Evolutionary conservation across 2,113 vertebrate genomes (phyloP), one percentile per base, ranked within the genome.

Genomic region (Phyllostomus discolor): DNA sequence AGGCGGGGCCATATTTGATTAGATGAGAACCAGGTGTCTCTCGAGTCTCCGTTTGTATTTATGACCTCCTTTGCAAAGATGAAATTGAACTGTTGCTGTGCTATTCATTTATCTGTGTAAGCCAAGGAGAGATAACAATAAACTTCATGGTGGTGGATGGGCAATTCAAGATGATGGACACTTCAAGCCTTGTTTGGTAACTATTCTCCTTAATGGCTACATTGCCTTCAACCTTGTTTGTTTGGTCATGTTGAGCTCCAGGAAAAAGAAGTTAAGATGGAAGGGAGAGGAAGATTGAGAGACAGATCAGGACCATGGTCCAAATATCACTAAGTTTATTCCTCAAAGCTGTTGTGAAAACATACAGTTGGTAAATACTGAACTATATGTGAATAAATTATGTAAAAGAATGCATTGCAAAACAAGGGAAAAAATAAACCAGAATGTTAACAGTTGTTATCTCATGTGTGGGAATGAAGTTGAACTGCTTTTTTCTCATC

Each of bases 61-160:
- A 94, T 88, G 52, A 85, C 66, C 66, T 96, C 80, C 62, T 96
- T 97, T 88, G 66, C 11, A 88, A 97, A 94, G 83, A 78, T 88
- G 50, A 89, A 92, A 83, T 79, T 85, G 73, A 96, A 83, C 90
- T 79, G 38, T 90, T 89, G 54, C 70, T 79, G 19, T 72, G 15
- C 16, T 91, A 72, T 84, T 76, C 83, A 94, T 96, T 95, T 46
- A 70, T 88, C 31, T 87, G 2, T 91, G 75, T 88, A 91, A 95
- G 54, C 43, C 50, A 72, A n/a, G 3, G 67, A 95, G 79, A 88
- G 70, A 97, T 24, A 82, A 35, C 38, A 96, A 75, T 72, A 52
- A 93, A 50, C 16, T 83, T 87, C 54, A 78, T 57, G 28, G 54
- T 59, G 67, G 92, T 85, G 66, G 76, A 87, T 78, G 76, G 50